These are phyloP conservation scores for Phaethon lepturus DNA, from an alignment of 2,113 vertebrate genomes.

Conservation along the genomic window DNA sequence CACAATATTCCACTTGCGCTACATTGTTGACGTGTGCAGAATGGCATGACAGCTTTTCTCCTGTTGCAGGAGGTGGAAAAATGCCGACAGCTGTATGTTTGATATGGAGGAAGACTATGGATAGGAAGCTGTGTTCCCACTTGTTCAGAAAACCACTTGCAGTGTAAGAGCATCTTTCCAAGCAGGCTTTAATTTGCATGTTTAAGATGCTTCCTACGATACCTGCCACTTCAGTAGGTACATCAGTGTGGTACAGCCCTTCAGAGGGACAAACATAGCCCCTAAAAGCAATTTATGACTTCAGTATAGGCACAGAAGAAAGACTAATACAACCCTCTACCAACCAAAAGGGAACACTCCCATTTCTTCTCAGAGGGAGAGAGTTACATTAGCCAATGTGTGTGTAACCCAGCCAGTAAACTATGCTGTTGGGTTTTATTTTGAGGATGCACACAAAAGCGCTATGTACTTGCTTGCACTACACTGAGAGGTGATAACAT, in stretches of 20 bases:
- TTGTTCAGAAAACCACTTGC: not conserved
- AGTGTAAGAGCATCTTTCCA: not conserved
- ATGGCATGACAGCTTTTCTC: not conserved
- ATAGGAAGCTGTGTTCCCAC: not conserved
- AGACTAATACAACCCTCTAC: not conserved
- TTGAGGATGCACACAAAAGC: not conserved
- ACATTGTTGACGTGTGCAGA: rapidly evolving
- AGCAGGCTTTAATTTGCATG: not conserved
- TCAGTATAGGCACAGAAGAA: not conserved
- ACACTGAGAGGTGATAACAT: not conserved
- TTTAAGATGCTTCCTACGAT: not conserved
- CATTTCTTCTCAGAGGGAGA: not conserved
- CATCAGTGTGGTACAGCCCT: not conserved
- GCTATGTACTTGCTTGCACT: not conserved
- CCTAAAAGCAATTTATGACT: not conserved
- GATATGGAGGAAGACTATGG: not conserved
- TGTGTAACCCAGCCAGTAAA: not conserved
- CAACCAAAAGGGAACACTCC: not conserved
- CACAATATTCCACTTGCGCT: not conserved
- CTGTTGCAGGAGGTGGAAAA: not conserved
- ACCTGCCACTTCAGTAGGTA: not conserved
- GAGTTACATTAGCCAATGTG: not conserved
- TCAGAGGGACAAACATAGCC: not conserved
- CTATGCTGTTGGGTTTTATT: rapidly evolving
- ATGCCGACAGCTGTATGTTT: not conserved